Evolutionary conservation across 2,797 vertebrate genomes (phyloP).

Genomic region (Rhinophrynus dorsalis): DNA sequence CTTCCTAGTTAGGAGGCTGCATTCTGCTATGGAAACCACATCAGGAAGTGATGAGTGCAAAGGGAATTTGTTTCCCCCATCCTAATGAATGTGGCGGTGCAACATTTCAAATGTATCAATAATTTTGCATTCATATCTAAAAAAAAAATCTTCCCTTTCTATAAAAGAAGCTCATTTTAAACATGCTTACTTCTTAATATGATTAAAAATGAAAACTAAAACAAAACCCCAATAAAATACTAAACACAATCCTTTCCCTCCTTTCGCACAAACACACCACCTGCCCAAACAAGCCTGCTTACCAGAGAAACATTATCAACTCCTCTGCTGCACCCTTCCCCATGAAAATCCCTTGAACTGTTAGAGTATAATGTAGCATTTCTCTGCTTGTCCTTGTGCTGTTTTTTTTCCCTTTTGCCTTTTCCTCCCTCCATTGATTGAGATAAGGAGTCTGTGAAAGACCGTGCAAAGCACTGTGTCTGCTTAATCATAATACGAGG

Average conservation of each 20-base stretch:
- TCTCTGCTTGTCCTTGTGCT: conserved; percentile 59
- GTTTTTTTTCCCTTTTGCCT: conserved; percentile 21
- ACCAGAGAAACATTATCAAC: rapidly evolving
- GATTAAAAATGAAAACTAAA: not conserved
- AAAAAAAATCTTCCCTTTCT: too few species aligned
- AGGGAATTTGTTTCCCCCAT: too few species aligned
- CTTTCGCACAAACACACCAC: not conserved
- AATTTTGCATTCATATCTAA: too few species aligned
- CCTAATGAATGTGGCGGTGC: too few species aligned
- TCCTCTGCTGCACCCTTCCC: not conserved
- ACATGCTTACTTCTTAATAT: too few species aligned
- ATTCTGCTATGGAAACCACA: too few species aligned
- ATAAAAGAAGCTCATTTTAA: too few species aligned
- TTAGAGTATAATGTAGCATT: conserved; percentile 47
- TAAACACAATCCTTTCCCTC: not conserved
- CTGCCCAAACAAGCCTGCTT: conserved; percentile 40
- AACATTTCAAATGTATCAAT: too few species aligned
- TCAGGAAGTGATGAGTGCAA: too few species aligned
- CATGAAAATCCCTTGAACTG: conserved; percentile 35
- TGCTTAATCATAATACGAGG: conserved; percentile 58
- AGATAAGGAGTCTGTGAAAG: conserved; percentile 67
- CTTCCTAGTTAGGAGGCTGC: too few species aligned
- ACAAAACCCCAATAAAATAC: too few species aligned
- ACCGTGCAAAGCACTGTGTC: conserved; percentile 66
- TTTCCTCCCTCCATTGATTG: conserved; percentile 55